phyloP scores from a whole-genome alignment of 2,888 invertebrate genomes.

The Eulithis testata region DNA sequence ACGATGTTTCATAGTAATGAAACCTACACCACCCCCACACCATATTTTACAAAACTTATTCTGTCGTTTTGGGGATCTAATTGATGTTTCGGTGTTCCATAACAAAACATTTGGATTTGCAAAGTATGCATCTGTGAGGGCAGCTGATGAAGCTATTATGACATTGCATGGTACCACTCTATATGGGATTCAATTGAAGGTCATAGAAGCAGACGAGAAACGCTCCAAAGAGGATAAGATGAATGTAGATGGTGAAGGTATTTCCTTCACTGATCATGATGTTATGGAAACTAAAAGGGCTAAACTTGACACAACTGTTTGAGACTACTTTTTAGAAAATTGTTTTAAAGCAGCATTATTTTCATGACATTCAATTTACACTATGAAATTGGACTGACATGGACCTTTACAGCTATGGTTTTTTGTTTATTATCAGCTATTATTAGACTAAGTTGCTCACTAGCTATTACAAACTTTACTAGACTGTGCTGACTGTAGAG shows the following conservation, averaged over 20 bases:
- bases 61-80: slow-evolving; percentile 95
- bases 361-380: not conserved
- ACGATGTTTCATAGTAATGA: slow-evolving; percentile 88
- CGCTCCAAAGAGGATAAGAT: slow-evolving; percentile 56
- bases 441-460: not conserved
- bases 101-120: slow-evolving; percentile 97
- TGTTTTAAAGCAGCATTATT: slow-evolving; percentile 1
- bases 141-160: slow-evolving; percentile 90
- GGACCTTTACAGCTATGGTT: not conserved
- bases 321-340: not conserved
- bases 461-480: not conserved
- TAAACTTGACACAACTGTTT: slow-evolving; percentile 49
- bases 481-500: slow-evolving; percentile 4
- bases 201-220: slow-evolving; percentile 93
- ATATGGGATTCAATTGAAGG: slow-evolving; percentile 92
- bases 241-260: slow-evolving; percentile 43
- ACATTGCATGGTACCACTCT: slow-evolving; percentile 92
- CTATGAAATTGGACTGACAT: slow-evolving; percentile 11
- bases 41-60: slow-evolving; percentile 93
- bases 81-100: slow-evolving; percentile 94
- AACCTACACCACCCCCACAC: slow-evolving; percentile 88
- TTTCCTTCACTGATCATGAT: slow-evolving; percentile 47
- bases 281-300: slow-evolving; percentile 61
- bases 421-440: slow-evolving; percentile 1
- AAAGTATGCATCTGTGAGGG: slow-evolving; percentile 91